Base-by-base conservation (phyloP, 92 coral and sea anemone species). In the Phenganax subtilis region DNA sequence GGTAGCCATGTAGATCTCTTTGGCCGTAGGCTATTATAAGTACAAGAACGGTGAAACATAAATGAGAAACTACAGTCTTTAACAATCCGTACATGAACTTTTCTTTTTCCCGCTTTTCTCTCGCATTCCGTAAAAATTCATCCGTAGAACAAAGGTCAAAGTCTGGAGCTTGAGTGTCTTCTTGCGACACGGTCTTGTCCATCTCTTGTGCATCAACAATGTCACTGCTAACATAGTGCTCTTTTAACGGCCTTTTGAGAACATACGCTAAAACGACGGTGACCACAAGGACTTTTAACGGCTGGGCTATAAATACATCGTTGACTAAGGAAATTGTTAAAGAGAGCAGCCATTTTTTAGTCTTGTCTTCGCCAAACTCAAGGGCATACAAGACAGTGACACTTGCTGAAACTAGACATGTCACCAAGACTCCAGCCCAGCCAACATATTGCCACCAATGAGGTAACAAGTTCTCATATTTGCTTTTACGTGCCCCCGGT, bases 231-330 rank as follows among this genome's bases (percentile, higher is more conserved):
- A 74, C 71, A 75, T 64, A 57, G 16, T 53, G 78, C 51, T 81
- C 71, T 10, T 80, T 75, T 51, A 84, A 74, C 0, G 96, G 97
- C 61, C 92, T 90, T 87, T 89, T 96, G 56, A 96, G 68, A 30
- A 96, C 76, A 63, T 87, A 87, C 1, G 97, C 97, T 59, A 92
- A 85, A 60, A 86, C 80, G 52, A 91, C 64, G 30, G 99, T 89
- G n/a, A 96, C 53, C 25, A 76, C 69, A 37, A 96, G 77, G 10
- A 92, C 97, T 77, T 96, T 96, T 15, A 92, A 70, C 1, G 99
- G 99, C 54, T 96, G 97, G 61, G 89, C 89, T 30, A 96, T 85
- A 79, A 96, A 92, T 51, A 96, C 87, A 81, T 96, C 99, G 81
- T 92, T 93, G 28, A 93, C 79, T 52, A 96, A 80, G 12, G 99